Conservation (phyloP, 2,888 invertebrate genomes). For the Platerodrilus igneus region DNA sequence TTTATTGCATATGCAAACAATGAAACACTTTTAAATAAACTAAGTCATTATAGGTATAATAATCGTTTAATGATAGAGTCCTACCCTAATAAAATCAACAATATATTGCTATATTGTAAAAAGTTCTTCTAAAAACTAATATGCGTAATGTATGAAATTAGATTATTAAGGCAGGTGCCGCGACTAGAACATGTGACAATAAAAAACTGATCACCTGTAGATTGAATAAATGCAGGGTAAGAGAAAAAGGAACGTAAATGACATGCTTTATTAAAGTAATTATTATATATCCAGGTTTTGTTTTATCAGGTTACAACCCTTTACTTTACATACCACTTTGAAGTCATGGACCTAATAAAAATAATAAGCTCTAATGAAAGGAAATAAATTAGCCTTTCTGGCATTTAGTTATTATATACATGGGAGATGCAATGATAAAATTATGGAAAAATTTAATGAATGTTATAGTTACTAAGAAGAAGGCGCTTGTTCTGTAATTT, state of each 20-base stretch:
- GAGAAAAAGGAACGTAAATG: constrained; percentile 29
- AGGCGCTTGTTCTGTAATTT: no score
- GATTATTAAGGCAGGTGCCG: constrained; percentile 30
- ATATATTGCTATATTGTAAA: constrained; percentile 3
- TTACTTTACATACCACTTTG: constrained; percentile 10
- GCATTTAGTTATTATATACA: constrained; percentile 24
- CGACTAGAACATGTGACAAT: constrained; percentile 21
- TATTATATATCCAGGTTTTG: constrained; percentile 28
- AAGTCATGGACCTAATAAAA: no score
- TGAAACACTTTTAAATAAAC: neutral
- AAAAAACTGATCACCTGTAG: constrained; percentile 34
- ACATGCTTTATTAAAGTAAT: constrained; percentile 33
- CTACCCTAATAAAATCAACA: constrained; percentile 5
- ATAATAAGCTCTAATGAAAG: no score
- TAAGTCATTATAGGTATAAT: no score
- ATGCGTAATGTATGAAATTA: constrained; percentile 33
- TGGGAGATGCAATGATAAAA: constrained; percentile 25
- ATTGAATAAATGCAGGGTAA: constrained; percentile 22
- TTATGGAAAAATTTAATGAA: constrained; percentile 19
- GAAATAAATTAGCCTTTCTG: constrained; percentile 19
- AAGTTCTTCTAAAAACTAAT: constrained; percentile 17
- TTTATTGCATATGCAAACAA: constrained; percentile 3
- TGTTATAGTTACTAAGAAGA: no score
- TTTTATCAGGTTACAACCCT: constrained; percentile 28
- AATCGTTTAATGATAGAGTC: neutral